Conservation (phyloP, 2,113 vertebrate genomes). For the Crotophaga sulcirostris region DNA sequence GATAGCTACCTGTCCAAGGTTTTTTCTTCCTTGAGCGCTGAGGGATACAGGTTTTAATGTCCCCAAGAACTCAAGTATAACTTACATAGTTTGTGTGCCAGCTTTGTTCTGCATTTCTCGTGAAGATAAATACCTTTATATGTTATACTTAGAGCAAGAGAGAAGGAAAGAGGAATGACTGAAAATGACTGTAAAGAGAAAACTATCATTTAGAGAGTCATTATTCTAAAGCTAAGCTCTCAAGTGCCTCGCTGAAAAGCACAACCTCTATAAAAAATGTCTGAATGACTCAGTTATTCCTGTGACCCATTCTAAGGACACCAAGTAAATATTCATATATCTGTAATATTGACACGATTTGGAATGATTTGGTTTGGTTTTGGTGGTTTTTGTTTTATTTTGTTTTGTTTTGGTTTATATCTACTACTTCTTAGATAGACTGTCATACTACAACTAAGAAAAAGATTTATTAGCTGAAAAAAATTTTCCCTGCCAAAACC, state of each 20-base stretch:
- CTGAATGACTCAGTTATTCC: neutral
- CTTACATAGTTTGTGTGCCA: neutral
- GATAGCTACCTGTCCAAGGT: neutral
- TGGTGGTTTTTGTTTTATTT: no score
- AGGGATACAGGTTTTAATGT: neutral
- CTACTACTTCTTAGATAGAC: neutral
- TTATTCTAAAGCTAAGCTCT: neutral
- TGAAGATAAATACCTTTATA: neutral
- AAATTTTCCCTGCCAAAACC: neutral
- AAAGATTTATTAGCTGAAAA: neutral
- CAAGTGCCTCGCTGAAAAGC: neutral
- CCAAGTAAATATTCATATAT: neutral
- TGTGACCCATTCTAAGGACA: neutral
- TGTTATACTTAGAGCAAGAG: neutral
- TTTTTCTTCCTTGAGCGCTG: neutral
- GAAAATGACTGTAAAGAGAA: neutral
- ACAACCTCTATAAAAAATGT: neutral
- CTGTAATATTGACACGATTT: neutral
- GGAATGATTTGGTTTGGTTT: neutral
- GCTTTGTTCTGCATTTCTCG: neutral
- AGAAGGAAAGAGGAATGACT: neutral
- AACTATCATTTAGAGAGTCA: conserved; percentile 1
- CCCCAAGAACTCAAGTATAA: neutral
- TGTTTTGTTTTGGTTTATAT: neutral
- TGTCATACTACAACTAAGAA: neutral